Conservation (phyloP, 2,888 invertebrate species). For the Cerceris rybyensis region DNA sequence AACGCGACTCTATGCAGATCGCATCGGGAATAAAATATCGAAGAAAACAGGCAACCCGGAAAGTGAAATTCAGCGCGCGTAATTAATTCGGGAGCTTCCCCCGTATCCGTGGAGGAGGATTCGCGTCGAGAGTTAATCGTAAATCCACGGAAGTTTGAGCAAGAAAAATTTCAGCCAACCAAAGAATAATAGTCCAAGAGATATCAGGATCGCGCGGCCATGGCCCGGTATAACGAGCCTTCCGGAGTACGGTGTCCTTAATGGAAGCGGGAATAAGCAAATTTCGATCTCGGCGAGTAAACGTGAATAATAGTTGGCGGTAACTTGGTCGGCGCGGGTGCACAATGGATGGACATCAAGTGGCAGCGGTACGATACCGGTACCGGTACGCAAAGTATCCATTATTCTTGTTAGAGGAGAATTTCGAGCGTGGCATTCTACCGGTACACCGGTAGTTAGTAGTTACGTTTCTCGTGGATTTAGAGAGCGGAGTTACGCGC, state of each 20-base stretch:
- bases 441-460: not conserved
- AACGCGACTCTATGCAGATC: not conserved
- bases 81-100: no score
- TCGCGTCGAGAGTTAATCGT: no score
- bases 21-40: not conserved
- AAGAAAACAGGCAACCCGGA: no score
- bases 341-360: conserved; percentile 24
- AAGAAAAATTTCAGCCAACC: no score
- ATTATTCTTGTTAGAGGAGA: conserved; percentile 52
- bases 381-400: conserved; percentile 32
- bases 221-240: no score
- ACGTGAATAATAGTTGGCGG: conserved; percentile 18
- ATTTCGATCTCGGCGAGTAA: conserved; percentile 20
- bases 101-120: no score
- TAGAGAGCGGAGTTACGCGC: conserved; percentile 14
- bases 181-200: no score
- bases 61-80: no score
- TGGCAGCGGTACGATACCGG: conserved; percentile 8
- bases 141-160: no score
- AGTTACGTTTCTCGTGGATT: conserved; percentile 1
- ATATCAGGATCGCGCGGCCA: no score
- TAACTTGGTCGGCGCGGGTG: conserved; percentile 12
- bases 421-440: conserved; percentile 38
- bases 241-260: not conserved
- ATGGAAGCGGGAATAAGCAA: conserved; percentile 9